Percentiles rank a stretch among this genome's conserved stretches.
Conservation (phyloP, 2,797 vertebrate genomes). For the Myotis myotis region DNA sequence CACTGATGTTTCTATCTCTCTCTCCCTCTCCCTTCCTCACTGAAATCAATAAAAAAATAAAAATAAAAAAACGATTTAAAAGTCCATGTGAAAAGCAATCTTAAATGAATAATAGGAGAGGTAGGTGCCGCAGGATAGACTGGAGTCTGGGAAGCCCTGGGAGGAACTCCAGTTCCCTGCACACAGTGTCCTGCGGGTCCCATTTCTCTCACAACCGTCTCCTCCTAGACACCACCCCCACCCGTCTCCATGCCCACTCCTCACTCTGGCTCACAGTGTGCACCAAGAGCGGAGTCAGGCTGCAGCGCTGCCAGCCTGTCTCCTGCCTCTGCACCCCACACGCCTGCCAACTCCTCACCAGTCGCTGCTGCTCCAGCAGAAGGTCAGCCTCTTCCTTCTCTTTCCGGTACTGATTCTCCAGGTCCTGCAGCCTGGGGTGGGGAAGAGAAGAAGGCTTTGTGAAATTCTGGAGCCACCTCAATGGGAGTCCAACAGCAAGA, state of each 20-base stretch:
- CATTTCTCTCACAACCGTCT: not conserved
- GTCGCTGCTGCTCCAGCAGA: conserved; percentile 91
- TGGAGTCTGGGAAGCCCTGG: not conserved
- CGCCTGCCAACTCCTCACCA: conserved; percentile 81
- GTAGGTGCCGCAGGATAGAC: not conserved
- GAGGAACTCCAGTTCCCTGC: not conserved
- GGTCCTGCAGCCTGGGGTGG: conserved; percentile 88
- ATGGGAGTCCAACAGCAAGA: not conserved
- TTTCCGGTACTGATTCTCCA: conserved; percentile 91
- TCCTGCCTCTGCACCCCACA: not conserved
- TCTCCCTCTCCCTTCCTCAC: too few relatives aligned
- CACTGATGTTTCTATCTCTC: not conserved
- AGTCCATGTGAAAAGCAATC: not conserved
- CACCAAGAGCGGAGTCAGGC: not conserved
- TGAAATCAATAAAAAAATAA: not conserved
- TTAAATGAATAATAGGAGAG: not conserved
- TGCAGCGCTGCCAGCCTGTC: not conserved
- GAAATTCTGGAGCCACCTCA: not conserved
- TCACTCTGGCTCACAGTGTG: not conserved
- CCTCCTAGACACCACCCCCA: not conserved
- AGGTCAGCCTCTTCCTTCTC: conserved; percentile 94
- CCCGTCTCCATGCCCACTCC: not conserved
- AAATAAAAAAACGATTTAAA: not conserved
- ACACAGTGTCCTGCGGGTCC: not conserved
- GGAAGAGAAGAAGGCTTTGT: not conserved